These are phyloP conservation scores for Plagodis pulveraria DNA, from an alignment of 2,888 invertebrate genomes.

Conservation along the genomic window DNA sequence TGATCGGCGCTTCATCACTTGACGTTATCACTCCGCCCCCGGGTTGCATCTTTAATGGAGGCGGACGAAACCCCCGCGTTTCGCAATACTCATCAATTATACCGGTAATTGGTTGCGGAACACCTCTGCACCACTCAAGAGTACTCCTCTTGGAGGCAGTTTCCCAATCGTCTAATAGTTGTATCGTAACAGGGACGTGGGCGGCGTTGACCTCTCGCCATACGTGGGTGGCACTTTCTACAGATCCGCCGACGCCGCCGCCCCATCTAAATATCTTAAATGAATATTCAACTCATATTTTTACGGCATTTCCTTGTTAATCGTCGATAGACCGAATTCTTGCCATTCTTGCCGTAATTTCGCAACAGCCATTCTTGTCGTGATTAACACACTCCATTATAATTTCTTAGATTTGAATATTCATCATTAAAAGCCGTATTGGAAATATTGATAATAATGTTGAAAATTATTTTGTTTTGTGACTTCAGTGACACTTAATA, in stretches of 20 bases:
- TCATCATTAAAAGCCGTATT: slow-evolving; percentile 3
- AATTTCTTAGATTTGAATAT: slow-evolving; percentile 5
- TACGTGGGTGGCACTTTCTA: slow-evolving; percentile 77
- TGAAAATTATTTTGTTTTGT: slow-evolving; percentile 20
- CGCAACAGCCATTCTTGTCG: background rate
- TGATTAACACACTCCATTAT: slow-evolving; percentile 8
- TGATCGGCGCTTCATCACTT: slow-evolving; percentile 45
- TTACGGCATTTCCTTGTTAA: slow-evolving; percentile 33
- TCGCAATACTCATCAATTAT: slow-evolving; percentile 71
- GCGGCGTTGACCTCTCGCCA: slow-evolving; percentile 73
- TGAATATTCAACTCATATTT: slow-evolving; percentile 37
- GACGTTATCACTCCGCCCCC: slow-evolving; percentile 51
- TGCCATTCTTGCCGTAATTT: slow-evolving; percentile 7
- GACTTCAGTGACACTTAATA: slow-evolving; percentile 31
- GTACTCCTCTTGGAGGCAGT: slow-evolving; percentile 28
- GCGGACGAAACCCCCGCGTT: slow-evolving; percentile 53
- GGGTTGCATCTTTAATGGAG: slow-evolving; percentile 47
- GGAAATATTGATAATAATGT: slow-evolving; percentile 8
- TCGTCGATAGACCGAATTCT: slow-evolving; percentile 12
- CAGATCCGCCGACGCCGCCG: slow-evolving; percentile 51
- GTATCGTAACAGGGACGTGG: slow-evolving; percentile 53
- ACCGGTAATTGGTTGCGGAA: slow-evolving; percentile 59
- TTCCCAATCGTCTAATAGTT: slow-evolving; percentile 59
- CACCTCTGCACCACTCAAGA: slow-evolving; percentile 47
- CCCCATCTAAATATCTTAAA: slow-evolving; percentile 47